Base-by-base conservation (phyloP, 2,797 vertebrate genomes). In the Petrocephalus sullivani region DNA sequence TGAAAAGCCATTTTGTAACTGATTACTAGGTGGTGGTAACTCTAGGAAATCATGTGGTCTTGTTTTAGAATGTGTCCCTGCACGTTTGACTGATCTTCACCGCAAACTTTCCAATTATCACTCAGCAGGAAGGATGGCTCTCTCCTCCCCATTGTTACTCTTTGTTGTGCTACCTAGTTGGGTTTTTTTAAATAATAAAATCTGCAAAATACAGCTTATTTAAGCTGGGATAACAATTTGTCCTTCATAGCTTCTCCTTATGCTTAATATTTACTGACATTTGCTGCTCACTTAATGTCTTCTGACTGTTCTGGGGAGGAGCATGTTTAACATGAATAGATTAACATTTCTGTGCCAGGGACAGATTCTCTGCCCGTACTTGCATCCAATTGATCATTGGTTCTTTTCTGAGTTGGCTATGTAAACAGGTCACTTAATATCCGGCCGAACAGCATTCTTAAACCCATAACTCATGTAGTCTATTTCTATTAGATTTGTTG, bases 1-100 rank as follows among this genome's bases (percentile, higher is more conserved):
- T 85, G 83, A 85, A 85, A 85, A 85, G 51, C 83, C 83, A 49
- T 85, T 85, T 57, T 85, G 28, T 56, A 23, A 33, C 49, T 85
- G 28, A 85, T 54, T 54, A 23, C 21, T 28, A 33, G 53, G 21
- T 2, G 10, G 83, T 85, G 83, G 14, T 85, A 56, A 56, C 83
- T 28, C 46, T 28, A 56, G 53, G 12, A 56, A 85, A 85, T 28
- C 21, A 56, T 28, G 49, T 19, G 23, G 21, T 85, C 53, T 57
- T 54, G 21, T 54, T 85, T 85, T 85, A 85, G 5, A 85, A 85
- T 57, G 83, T 53, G 28, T 57, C 83, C 56, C 51, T 85, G 53
- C n/a, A 16, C 28, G 0, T 85, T 28, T 85, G 53, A 84, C 82
- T 84, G 19, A 56, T 85, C 54, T 53, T 57, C 51, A 49, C 2